Conservation (phyloP, 2,888 invertebrate species). For the Trissolcus japonicus region DNA sequence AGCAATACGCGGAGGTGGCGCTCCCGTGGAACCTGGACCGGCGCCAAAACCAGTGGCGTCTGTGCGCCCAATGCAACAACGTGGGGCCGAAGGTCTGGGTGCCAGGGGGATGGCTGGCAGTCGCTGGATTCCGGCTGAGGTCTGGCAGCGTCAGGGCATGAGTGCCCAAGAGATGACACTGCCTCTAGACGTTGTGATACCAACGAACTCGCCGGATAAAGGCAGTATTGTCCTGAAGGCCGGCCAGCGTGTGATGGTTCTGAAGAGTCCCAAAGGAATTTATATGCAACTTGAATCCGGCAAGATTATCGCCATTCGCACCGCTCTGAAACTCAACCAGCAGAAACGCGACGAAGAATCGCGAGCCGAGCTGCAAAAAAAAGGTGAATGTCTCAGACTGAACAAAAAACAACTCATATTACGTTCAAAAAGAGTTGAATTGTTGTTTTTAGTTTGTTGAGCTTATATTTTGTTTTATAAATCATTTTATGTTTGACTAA, state of each 20-base stretch:
- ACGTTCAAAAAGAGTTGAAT: not conserved
- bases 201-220: slow-evolving; percentile 92
- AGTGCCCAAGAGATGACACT: slow-evolving; percentile 96
- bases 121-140: slow-evolving; percentile 92
- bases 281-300: slow-evolving; percentile 96
- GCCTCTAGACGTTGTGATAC: slow-evolving; percentile 94
- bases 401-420: not conserved
- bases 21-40: slow-evolving; percentile 71
- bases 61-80: slow-evolving; percentile 87
- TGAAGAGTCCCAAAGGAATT: slow-evolving; percentile 96
- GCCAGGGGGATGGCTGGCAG: slow-evolving; percentile 77
- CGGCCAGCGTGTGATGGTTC: slow-evolving; percentile 94
- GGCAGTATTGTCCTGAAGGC: slow-evolving; percentile 94
- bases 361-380: slow-evolving; percentile 76
- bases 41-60: slow-evolving; percentile 83
- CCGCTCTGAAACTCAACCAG: slow-evolving; percentile 83
- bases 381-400: slow-evolving; percentile 64
- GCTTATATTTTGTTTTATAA: not conserved
- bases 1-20: slow-evolving; percentile 77
- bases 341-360: slow-evolving; percentile 76
- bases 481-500: not conserved
- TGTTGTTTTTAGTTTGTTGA: not conserved
- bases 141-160: slow-evolving; percentile 95
- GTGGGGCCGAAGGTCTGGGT: slow-evolving; percentile 73
- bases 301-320: slow-evolving; percentile 94